Percentiles rank a stretch among this genome's conserved stretches.
These are phyloP conservation scores for Cossypha polioptera DNA, from an alignment of 2,797 vertebrate species.

Conservation along the genomic window DNA sequence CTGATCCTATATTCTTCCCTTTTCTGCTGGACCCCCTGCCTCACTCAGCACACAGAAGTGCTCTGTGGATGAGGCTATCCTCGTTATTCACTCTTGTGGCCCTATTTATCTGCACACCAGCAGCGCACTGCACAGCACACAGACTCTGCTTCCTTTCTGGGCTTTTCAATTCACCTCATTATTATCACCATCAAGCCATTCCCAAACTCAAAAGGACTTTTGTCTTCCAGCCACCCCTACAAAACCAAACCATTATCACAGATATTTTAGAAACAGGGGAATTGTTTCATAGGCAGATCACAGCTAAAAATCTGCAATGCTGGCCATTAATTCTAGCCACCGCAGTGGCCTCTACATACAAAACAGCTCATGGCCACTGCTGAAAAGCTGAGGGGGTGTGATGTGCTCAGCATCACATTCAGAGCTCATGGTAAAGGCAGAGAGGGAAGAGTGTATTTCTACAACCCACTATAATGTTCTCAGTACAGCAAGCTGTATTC, in stretches of 20 bases:
- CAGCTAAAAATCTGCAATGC: background rate
- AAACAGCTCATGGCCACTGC: background rate
- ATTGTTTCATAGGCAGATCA: background rate
- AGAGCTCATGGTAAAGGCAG: background rate
- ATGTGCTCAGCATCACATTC: background rate
- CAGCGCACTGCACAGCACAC: background rate
- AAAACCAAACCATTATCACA: constrained; percentile 3
- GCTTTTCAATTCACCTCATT: background rate
- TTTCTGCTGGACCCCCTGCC: background rate
- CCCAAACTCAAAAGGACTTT: constrained; percentile 24
- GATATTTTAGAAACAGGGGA: background rate
- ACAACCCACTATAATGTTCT: background rate
- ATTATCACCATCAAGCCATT: background rate
- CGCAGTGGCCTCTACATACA: background rate
- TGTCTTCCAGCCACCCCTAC: background rate
- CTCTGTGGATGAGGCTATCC: background rate
- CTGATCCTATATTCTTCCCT: background rate
- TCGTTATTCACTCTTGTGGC: background rate
- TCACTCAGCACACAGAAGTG: background rate
- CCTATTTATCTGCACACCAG: background rate
- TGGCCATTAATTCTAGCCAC: constrained; percentile 1
- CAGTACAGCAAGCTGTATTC: background rate
- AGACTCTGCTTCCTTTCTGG: constrained; percentile 6
- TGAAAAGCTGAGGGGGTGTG: background rate
- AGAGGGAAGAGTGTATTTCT: background rate